These are phyloP conservation scores for Felis catus DNA, from an alignment of 2,113 vertebrate species.

Conservation along the genomic window DNA sequence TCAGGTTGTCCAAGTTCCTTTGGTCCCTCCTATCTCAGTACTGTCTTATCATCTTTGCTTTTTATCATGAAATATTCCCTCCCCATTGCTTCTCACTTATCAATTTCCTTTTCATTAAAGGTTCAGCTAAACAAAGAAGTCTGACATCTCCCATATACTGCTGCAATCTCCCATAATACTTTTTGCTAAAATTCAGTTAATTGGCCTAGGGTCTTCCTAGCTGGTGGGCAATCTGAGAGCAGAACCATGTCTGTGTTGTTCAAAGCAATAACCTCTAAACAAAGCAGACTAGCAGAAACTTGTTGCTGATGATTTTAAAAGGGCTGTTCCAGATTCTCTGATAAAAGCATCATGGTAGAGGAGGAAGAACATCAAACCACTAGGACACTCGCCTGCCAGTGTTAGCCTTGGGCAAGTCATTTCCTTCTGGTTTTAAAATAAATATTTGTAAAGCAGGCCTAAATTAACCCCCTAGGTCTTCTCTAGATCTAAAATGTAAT, in stretches of 20 bases:
- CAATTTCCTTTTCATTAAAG: background rate
- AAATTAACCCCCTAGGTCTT: background rate
- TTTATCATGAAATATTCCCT: background rate
- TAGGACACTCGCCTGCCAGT: background rate
- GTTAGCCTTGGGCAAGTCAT: background rate
- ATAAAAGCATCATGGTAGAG: background rate
- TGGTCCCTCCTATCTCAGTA: background rate
- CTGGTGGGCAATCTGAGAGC: background rate
- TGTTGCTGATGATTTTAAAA: background rate
- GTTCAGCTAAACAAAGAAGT: background rate
- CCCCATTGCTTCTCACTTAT: background rate
- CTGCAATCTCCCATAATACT: background rate
- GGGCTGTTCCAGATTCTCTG: background rate
- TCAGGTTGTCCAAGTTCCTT: background rate
- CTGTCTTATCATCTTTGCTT: background rate
- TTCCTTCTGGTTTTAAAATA: conserved; percentile 4
- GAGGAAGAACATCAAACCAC: background rate
- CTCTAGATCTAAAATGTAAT: background rate
- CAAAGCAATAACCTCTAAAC: background rate
- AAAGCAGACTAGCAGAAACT: background rate
- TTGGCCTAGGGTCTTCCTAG: background rate
- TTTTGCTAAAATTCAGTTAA: background rate
- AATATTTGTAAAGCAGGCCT: background rate
- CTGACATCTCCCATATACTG: background rate
- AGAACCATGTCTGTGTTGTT: background rate